Percentiles rank a stretch among this genome's conserved stretches.
phyloP scores from a whole-genome alignment of 92 coral and sea anemone genomes.

The Phenganax subtilis region DNA sequence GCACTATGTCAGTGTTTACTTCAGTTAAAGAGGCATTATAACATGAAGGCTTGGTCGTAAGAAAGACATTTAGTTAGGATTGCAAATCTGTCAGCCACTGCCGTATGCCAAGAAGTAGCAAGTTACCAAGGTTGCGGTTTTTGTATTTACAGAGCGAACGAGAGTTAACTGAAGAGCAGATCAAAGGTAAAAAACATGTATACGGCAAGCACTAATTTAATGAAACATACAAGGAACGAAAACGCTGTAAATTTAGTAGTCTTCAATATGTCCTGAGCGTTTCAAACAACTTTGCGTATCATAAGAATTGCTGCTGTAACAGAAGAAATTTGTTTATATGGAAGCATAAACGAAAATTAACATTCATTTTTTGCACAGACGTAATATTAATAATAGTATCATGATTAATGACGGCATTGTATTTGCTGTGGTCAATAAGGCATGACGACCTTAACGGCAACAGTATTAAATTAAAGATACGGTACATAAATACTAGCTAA shows the following conservation, averaged over 20 bases:
- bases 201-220: neutral
- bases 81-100: neutral
- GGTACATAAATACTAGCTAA: no score
- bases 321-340: neutral
- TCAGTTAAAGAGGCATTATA: neutral
- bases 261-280: no score
- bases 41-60: neutral
- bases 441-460: neutral
- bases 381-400: neutral
- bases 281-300: no score
- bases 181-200: constrained; percentile 11
- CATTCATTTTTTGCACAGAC: constrained; percentile 9
- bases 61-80: neutral
- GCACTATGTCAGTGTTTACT: neutral
- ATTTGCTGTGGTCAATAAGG: neutral
- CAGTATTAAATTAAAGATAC: neutral
- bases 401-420: neutral
- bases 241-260: neutral
- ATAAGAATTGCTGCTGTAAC: no score
- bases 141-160: neutral
- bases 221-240: constrained; percentile 6
- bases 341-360: neutral
- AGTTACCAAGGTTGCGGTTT: neutral
- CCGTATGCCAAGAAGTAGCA: neutral
- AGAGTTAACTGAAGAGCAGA: constrained; percentile 25